Evolutionary conservation across 2,888 invertebrate species (phyloP), one percentile per base, ranked within the genome.

Genomic region (Phalangium opilio): DNA sequence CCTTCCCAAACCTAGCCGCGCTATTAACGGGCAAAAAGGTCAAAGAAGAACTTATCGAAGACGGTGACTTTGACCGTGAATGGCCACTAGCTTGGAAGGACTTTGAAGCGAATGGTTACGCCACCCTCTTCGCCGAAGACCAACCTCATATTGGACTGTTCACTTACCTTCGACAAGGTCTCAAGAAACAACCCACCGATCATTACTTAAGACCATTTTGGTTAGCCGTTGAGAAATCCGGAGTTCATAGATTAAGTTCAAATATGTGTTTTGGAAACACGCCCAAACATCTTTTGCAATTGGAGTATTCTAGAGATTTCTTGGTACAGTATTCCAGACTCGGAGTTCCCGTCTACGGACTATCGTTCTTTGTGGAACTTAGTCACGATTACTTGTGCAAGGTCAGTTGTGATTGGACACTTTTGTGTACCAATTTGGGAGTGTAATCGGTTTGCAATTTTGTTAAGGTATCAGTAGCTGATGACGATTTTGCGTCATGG

Each of bases 1-100:
- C 91, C 0, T 90, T 83, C 63, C 87, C 89, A 1, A 93, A 93
- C 65, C 64, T 93, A 49, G 75, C 83, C 7, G 83, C 91, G 0
- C 73, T 85, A 52, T 67, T 90, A 11, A 76, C 78, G 0, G 90
- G 90, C 0, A 41, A 48, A 18, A 42, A 40, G n/a, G 39, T 44
- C 40, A 68, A 71, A 1, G 27, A 41, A n/a, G 71, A 73, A 19
- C 84, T 81, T 62, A 14, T 12, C n/a, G 21, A 41, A 33, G 15
- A 10, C 33, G 36, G 41, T 12, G 47, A 53, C 14, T 53, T 55
- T 1, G 58, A 61, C 48, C 89, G 90, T 61, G 69, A 74, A 12
- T 89, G 87, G 60, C 76, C 80, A 0, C 82, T 87, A 56, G 70
- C 90, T 43, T 91, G 90, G 90, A 78, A 84, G 51, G 73, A 78